Base-by-base conservation (phyloP, 2,113 vertebrate species). In the Hemiscyllium ocellatum region DNA sequence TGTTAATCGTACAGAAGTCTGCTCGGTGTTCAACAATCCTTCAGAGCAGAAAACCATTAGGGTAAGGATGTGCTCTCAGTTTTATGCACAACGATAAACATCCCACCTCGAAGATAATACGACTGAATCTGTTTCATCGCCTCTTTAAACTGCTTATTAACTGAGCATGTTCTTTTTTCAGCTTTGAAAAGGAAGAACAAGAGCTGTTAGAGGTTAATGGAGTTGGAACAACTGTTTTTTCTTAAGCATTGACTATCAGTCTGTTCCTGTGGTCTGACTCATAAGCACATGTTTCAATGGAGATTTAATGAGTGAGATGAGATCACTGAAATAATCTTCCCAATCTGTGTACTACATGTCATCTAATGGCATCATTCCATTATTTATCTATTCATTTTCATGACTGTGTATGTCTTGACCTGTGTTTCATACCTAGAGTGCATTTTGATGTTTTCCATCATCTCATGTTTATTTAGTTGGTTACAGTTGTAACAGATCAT, bases 291-390 rank as follows among this genome's bases (percentile, higher is more conserved):
- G 94, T 66, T 72, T 69, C 69, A 95, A 70, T 72, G 26, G 94
- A 95, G 94, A 95, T 95, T 95, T 95, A 95, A 95, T 72, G 94
- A 72, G 94, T 50, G 13, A 29, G 94, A 95, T 95, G 94, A 95
- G 94, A 72, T 95, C 94, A 95, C 66, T 29, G 26, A 72, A 69
- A 95, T 72, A 95, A 95, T 95, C 42, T 95, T 50, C 69, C 69
- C 94, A 95, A 95, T 76, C 68, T 95, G 94, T 95, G 94, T 42
- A 95, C 94, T 95, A 68, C 94, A 95, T 95, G 94, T 95, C 94
- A 95, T 95, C 68, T 72, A 50, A 52, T 95, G 94, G 94, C 94
- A 95, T 33, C 24, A 52, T 72, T 95, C 94, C 94, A 95, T 50
- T 95, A 76, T 76, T 95, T 72, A 95, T 95, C 94, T 76, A 50